Base-by-base conservation (phyloP, 2,113 vertebrate species). In the Prietella phreatophila region DNA sequence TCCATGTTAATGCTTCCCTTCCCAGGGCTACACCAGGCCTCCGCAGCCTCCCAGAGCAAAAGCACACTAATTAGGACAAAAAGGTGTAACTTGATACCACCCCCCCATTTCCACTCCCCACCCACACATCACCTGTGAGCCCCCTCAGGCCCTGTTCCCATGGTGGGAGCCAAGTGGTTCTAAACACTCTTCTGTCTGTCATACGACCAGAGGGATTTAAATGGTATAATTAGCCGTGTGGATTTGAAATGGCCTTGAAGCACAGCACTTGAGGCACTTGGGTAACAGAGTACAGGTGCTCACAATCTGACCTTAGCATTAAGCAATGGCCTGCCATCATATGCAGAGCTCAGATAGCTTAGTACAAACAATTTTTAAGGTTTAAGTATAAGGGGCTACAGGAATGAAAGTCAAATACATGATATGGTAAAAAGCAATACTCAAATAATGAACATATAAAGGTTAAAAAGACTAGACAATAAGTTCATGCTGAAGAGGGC, bases 1-100 rank as follows among this genome's bases (percentile, higher is more conserved):
- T 97, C 95, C 96, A 97, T 97, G 94, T 97, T 96, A 97, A 96
- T 96, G 93, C 90, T 91, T 92, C 93, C 83, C 92, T 91, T 92
- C 94, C 92, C 94, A 93, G 93, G 93, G 93, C 94, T 94, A 95
- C 88, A 86, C 92, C 90, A 93, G 92, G 95, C 91, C 92, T 91
- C 93, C 92, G 88, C 93, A 88, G 90, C 90, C 92, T 93, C 92
- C 78, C 89, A 86, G 91, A 93, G 93, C 90, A 78, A 30, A 88
- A 90, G 80, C 91, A 88, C 56, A 91, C 92, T 95, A 95, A 94
- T 93, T 91, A 91, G 86, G 90, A 90, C 36, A 67, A 85, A 93
- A 90, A 88, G 71, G 92, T 94, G 91, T 94, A 96, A 96, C 93
- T 88, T 92, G 94, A 97, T 93, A 94, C 91, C 93, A 94, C 91